Conservation (phyloP, 2,888 invertebrate genomes). For the Myopa tessellatipennis region DNA sequence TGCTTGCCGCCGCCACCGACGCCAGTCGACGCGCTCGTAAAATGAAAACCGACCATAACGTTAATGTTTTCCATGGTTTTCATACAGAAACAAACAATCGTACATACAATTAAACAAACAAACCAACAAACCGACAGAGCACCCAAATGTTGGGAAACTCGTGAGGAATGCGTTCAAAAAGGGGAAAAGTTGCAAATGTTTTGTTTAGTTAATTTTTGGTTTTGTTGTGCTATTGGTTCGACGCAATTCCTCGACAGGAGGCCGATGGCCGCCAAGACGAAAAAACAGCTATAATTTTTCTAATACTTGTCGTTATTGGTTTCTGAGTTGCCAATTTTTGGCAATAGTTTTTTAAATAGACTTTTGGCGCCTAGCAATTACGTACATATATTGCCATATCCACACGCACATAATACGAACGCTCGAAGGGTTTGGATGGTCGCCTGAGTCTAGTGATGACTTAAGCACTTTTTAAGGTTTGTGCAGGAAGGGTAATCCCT, state of each 20-base stretch:
- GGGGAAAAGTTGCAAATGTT: conserved; percentile 29
- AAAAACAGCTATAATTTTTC: conserved; percentile 28
- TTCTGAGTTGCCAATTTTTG: conserved; percentile 41
- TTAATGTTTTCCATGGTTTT: conserved; percentile 38
- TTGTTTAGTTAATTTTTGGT: conserved; percentile 21
- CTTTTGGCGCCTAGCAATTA: conserved; percentile 35
- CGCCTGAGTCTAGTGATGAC: too few species aligned
- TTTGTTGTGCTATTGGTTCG: conserved; percentile 7
- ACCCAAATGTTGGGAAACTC: conserved; percentile 25
- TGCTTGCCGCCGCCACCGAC: conserved; percentile 37
- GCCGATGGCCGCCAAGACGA: conserved; percentile 16
- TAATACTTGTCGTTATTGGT: conserved; percentile 41
- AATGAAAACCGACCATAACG: conserved; percentile 40
- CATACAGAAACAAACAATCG: conserved; percentile 36
- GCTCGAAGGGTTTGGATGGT: too few species aligned
- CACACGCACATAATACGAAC: not conserved
- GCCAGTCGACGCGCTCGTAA: conserved; percentile 41
- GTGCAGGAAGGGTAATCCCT: too few species aligned
- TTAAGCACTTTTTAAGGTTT: too few species aligned
- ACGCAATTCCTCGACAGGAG: not conserved
- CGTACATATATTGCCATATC: not conserved
- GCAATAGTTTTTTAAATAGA: conserved; percentile 27
- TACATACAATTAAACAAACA: not conserved
- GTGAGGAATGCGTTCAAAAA: conserved; percentile 16
- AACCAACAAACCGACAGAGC: conserved; percentile 10